Percentiles rank a stretch among this genome's conserved stretches.
Evolutionary conservation across 2,888 invertebrate genomes (phyloP).

Genomic region (Campoplex capitator): DNA sequence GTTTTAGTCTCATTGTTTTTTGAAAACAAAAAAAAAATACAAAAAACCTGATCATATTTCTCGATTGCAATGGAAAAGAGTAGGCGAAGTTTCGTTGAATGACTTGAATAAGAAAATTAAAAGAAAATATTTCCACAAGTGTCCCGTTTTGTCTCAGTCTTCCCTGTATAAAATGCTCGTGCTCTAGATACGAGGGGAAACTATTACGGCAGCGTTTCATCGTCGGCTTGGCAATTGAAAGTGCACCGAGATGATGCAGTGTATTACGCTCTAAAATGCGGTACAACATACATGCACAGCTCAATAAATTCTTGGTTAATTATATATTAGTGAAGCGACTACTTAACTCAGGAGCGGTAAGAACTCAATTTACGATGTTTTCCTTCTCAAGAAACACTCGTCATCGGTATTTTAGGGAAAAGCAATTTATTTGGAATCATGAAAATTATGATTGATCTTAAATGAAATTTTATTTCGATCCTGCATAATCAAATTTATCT

Average conservation of each 20-base stretch:
- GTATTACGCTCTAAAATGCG: constrained; percentile 41
- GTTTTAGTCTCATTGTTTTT: too few species aligned
- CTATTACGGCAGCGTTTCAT: constrained; percentile 62
- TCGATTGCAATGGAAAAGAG: too few species aligned
- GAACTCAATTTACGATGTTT: neutral
- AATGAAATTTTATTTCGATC: neutral
- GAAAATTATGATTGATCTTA: neutral
- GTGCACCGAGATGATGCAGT: constrained; percentile 46
- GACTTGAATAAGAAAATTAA: too few species aligned
- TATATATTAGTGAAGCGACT: neutral
- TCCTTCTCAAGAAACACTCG: neutral
- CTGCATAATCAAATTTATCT: neutral
- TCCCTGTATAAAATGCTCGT: neutral
- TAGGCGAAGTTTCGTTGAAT: too few species aligned
- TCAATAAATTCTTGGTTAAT: constrained; percentile 31
- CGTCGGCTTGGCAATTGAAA: constrained; percentile 53
- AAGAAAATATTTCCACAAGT: too few species aligned
- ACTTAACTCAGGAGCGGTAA: neutral
- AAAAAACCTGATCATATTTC: too few species aligned
- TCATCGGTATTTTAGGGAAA: neutral
- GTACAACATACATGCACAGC: constrained; percentile 19
- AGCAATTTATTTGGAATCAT: neutral
- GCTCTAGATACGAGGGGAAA: constrained; percentile 35
- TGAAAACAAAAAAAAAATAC: too few species aligned
- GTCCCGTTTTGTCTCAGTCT: too few species aligned